A percentile compares a stretch with the other conserved stretches of the same genome.
Evolutionary conservation across 2,888 invertebrate species (phyloP).

Genomic region (Chromoteleia sp.): DNA sequence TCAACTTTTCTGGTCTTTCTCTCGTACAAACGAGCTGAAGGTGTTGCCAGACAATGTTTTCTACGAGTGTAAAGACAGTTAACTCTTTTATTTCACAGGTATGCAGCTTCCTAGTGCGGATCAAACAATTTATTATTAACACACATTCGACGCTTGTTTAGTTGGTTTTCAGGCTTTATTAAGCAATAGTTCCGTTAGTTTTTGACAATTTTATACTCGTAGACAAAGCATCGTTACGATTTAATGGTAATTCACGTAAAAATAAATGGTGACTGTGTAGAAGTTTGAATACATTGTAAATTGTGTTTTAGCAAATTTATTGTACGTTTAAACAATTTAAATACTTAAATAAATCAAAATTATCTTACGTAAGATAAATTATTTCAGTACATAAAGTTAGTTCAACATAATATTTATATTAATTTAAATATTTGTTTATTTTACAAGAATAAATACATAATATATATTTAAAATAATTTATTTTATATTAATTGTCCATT

Average conservation of each 20-base stretch:
- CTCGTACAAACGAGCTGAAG: constrained; percentile 51
- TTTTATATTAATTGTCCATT: no score
- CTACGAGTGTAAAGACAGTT: constrained; percentile 71
- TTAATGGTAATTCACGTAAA: constrained; percentile 7
- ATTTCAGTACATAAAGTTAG: no score
- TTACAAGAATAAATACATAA: no score
- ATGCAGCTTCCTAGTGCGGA: constrained; percentile 81
- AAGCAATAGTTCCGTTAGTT: constrained; percentile 46
- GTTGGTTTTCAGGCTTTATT: constrained; percentile 76
- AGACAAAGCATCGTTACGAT: constrained; percentile 30
- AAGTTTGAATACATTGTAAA: no score
- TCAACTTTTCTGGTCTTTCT: constrained; percentile 51
- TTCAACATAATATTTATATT: no score
- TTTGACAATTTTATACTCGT: constrained; percentile 35
- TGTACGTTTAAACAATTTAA: no score
- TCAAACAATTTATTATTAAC: constrained; percentile 75
- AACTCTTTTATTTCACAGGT: constrained; percentile 81
- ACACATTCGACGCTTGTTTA: constrained; percentile 76
- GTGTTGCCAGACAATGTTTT: constrained; percentile 44
- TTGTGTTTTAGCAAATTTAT: no score
- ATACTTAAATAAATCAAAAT: no score
- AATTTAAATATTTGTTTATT: no score
- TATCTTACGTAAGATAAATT: no score
- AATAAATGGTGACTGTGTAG: constrained; percentile 16
- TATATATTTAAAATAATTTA: no score